Conservation (phyloP, 2,113 vertebrate genomes). For the Rynchops niger region DNA sequence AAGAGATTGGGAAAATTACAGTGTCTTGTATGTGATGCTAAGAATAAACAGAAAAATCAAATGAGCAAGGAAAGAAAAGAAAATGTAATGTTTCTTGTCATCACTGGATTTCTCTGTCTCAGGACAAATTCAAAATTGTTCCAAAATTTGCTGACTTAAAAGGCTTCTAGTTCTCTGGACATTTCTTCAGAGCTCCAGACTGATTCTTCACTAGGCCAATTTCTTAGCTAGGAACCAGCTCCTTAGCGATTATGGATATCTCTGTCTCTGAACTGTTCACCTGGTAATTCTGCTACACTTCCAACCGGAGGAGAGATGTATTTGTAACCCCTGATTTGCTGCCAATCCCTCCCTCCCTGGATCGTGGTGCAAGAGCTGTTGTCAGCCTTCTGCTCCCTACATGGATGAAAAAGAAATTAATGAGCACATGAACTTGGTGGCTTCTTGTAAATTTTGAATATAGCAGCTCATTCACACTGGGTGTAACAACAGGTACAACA, state of each 20-base stretch:
- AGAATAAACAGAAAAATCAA: not conserved
- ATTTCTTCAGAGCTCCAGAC: not conserved
- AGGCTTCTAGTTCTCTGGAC: not conserved
- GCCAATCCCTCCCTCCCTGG: not conserved
- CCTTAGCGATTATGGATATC: not conserved
- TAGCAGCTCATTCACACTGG: not conserved
- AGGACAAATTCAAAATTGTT: not conserved
- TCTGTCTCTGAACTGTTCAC: not conserved
- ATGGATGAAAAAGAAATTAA: conserved; percentile 13
- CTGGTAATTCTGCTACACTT: not conserved
- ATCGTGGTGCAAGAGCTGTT: not conserved
- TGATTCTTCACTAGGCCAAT: not conserved
- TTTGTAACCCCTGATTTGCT: not conserved
- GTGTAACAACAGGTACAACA: not conserved
- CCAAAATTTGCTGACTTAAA: not conserved
- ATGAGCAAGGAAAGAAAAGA: not conserved
- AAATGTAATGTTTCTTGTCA: not conserved
- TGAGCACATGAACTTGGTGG: not conserved
- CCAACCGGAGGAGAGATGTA: not conserved
- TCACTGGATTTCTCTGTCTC: not conserved
- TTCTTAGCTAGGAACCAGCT: not conserved
- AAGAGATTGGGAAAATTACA: not conserved
- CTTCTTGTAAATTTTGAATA: not conserved
- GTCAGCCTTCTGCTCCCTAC: not conserved
- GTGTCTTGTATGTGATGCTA: not conserved